Evolutionary conservation across 2,797 vertebrate species (phyloP).

Genomic region (Chrosomus eos): DNA sequence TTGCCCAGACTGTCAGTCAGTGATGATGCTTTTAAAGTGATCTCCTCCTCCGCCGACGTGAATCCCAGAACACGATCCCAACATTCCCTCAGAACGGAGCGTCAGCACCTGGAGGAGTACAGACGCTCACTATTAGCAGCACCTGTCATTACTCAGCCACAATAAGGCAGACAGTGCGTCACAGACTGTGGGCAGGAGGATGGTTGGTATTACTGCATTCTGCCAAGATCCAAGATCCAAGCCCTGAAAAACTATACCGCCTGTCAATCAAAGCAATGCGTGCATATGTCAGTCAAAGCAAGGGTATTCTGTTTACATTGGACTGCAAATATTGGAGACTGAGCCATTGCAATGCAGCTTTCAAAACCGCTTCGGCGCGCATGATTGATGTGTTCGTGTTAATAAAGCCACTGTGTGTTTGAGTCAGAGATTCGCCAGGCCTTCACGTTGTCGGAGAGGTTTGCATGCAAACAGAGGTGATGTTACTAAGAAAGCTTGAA

Average conservation of each 20-base stretch:
- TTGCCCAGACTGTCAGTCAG: conserved; percentile 13
- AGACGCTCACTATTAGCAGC: neutral
- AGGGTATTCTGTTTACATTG: conserved; percentile 4
- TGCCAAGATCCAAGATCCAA: neutral
- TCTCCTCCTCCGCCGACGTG: neutral
- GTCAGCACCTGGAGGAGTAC: conserved; percentile 36
- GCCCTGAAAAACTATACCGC: neutral
- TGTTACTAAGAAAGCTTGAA: neutral
- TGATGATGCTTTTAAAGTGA: neutral
- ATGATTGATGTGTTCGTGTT: conserved; percentile 10
- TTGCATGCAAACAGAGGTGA: neutral
- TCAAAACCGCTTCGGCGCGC: neutral
- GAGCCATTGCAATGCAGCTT: neutral
- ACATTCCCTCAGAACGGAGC: conserved; percentile 25
- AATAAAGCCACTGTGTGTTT: neutral
- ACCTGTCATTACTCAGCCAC: conserved; percentile 21
- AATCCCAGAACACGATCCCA: conserved; percentile 27
- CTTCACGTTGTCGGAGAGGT: neutral
- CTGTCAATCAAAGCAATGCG: neutral
- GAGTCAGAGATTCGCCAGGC: neutral
- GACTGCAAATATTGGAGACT: neutral
- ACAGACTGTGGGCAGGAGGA: neutral
- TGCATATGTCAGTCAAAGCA: neutral
- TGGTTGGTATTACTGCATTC: neutral
- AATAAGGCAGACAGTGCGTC: conserved; percentile 16